Percentiles rank a stretch among this genome's conserved stretches.
Conservation (phyloP, 2,797 vertebrate genomes). For the Sitta carolinensis region DNA sequence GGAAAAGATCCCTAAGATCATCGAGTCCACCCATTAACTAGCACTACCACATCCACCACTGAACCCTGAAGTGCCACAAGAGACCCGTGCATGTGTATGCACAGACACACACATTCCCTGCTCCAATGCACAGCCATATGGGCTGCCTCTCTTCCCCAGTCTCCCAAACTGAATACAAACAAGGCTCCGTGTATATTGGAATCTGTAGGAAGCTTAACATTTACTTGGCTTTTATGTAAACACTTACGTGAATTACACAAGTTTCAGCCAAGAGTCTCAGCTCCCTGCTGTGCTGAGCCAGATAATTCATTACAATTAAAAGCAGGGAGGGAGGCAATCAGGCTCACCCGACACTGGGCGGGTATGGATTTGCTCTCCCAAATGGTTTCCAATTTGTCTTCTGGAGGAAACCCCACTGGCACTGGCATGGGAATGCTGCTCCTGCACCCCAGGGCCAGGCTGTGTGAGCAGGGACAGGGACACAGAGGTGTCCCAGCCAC, state of each 20-base stretch:
- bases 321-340: constrained; percentile 2
- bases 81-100: background rate
- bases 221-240: constrained; percentile 63
- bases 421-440: background rate
- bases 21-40: background rate
- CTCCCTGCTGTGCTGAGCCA: constrained; percentile 11
- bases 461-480: background rate
- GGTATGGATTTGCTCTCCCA: constrained; percentile 1
- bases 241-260: constrained; percentile 33
- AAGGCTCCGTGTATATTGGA: background rate
- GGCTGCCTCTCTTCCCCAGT: background rate
- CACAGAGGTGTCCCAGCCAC: accelerated
- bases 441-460: background rate
- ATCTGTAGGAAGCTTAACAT: constrained; percentile 57
- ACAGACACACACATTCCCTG: background rate
- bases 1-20: background rate
- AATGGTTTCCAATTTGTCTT: constrained; percentile 20
- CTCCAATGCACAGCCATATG: background rate
- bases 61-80: background rate
- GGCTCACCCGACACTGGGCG: background rate
- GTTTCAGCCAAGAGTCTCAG: constrained; percentile 31
- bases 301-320: constrained; percentile 53
- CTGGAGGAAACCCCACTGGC: background rate
- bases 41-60: background rate
- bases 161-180: constrained; percentile 18